Percentiles rank a stretch among this genome's conserved stretches.
Conservation (phyloP, 2,888 invertebrate species). For the Teinopalpus imperialis region DNA sequence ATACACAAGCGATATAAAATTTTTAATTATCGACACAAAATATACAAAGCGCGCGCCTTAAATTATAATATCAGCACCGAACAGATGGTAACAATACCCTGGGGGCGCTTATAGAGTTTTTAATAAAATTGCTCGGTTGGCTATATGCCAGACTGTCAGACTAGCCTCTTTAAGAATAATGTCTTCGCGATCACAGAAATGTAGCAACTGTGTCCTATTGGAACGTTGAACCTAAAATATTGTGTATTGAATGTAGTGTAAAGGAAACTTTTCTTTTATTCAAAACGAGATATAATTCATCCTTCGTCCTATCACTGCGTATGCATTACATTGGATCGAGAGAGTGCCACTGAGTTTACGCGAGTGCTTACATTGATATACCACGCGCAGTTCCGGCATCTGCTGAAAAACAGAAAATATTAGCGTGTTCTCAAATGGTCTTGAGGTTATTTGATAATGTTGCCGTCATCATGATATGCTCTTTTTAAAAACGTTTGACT, state of each 20-base stretch:
- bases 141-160: conserved; percentile 45
- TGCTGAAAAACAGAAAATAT: too few species aligned
- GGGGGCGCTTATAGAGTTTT: conserved; percentile 39
- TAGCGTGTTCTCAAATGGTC: too few species aligned
- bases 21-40: conserved; percentile 16
- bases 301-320: too few species aligned
- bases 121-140: conserved; percentile 59
- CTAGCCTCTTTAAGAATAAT: conserved; percentile 13
- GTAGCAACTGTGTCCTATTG: neutral
- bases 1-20: conserved; percentile 12
- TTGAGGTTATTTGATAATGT: too few species aligned
- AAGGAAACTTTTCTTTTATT: too few species aligned
- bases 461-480: too few species aligned
- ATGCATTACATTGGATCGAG: too few species aligned
- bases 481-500: too few species aligned
- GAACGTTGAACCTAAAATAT: conserved; percentile 5
- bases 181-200: conserved; percentile 13
- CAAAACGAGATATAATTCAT: too few species aligned
- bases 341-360: too few species aligned
- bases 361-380: too few species aligned
- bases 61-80: conserved; percentile 24
- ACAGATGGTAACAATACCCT: conserved; percentile 55
- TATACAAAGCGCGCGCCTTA: conserved; percentile 10
- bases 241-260: conserved; percentile 1
- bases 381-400: too few species aligned